Conservation (phyloP, 2,888 invertebrate genomes). For the Drosophila mercatorum region DNA sequence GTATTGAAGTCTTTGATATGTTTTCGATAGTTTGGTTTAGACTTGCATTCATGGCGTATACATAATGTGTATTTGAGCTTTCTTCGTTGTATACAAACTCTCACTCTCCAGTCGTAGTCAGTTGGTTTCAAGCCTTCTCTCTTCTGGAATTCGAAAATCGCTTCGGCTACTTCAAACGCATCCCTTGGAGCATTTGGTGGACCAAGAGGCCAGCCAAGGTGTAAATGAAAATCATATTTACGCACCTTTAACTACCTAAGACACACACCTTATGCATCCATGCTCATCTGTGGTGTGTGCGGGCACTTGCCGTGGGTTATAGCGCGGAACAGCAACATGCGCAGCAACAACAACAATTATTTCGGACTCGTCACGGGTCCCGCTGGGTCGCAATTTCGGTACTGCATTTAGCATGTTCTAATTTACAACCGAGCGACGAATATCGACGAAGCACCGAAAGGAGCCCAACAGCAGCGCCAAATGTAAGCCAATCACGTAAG, state of each 20-base stretch:
- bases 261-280: not conserved
- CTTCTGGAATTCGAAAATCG: slow-evolving; percentile 13
- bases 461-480: slow-evolving; percentile 56
- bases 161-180: slow-evolving; percentile 66
- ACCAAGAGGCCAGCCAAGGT: slow-evolving; percentile 42
- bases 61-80: not conserved
- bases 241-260: slow-evolving; percentile 55
- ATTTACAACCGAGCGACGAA: slow-evolving; percentile 72
- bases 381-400: slow-evolving; percentile 35
- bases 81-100: not conserved
- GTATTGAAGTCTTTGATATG: too few relatives aligned
- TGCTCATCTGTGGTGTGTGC: not conserved
- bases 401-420: slow-evolving; percentile 80
- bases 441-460: slow-evolving; percentile 46
- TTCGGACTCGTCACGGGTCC: slow-evolving; percentile 49
- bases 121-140: not conserved
- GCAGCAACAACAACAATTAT: slow-evolving; percentile 39
- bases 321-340: slow-evolving; percentile 35
- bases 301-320: slow-evolving; percentile 61
- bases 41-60: not conserved
- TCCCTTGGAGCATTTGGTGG: slow-evolving; percentile 53
- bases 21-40: not conserved
- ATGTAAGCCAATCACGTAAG: slow-evolving; percentile 78
- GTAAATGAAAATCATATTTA: slow-evolving; percentile 75
- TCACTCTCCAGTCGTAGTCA: too few relatives aligned